Evolutionary conservation across 2,888 invertebrate genomes (phyloP).

Genomic region (Drosophila maculinotata): DNA sequence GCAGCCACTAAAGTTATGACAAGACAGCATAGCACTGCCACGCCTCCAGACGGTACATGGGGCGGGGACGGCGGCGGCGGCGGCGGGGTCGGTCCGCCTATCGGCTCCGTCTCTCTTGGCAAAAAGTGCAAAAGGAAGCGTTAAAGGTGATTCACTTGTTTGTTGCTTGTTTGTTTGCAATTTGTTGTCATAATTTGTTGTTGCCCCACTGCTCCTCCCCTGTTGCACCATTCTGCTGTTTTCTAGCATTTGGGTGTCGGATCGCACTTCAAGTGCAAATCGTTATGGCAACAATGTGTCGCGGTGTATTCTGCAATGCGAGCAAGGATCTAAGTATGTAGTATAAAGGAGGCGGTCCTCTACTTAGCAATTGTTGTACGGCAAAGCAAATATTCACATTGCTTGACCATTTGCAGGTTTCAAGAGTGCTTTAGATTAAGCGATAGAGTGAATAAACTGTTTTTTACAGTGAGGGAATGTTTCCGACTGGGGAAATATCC

Average conservation of each 20-base stretch:
- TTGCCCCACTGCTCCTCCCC: slow-evolving; percentile 27
- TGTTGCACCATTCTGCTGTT: slow-evolving; percentile 21
- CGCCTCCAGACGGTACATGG: slow-evolving; percentile 24
- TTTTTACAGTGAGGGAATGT: too few relatives aligned
- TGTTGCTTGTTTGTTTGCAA: slow-evolving; percentile 80
- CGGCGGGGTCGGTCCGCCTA: too few relatives aligned
- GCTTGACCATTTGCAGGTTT: slow-evolving; percentile 4
- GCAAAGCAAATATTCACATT: slow-evolving; percentile 8
- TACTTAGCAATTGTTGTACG: slow-evolving; percentile 7
- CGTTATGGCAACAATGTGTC: slow-evolving; percentile 59
- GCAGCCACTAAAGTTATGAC: slow-evolving; percentile 71
- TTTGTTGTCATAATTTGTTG: slow-evolving; percentile 75
- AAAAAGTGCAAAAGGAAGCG: slow-evolving; percentile 67
- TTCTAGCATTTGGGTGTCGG: slow-evolving; percentile 45
- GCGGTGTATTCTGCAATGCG: slow-evolving; percentile 6
- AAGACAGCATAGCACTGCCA: slow-evolving; percentile 50
- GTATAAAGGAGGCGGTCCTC: background rate
- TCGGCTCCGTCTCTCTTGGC: slow-evolving; percentile 15
- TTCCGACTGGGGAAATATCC: background rate
- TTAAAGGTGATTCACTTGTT: slow-evolving; percentile 80
- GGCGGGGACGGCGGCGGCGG: background rate
- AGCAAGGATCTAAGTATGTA: too few relatives aligned
- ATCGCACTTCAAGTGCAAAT: slow-evolving; percentile 50
- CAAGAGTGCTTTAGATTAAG: background rate
- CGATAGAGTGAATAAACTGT: background rate